Percentiles rank a stretch among this genome's conserved stretches.
These are phyloP conservation scores for Phalangium opilio DNA, from an alignment of 2,888 invertebrate species.

Conservation along the genomic window DNA sequence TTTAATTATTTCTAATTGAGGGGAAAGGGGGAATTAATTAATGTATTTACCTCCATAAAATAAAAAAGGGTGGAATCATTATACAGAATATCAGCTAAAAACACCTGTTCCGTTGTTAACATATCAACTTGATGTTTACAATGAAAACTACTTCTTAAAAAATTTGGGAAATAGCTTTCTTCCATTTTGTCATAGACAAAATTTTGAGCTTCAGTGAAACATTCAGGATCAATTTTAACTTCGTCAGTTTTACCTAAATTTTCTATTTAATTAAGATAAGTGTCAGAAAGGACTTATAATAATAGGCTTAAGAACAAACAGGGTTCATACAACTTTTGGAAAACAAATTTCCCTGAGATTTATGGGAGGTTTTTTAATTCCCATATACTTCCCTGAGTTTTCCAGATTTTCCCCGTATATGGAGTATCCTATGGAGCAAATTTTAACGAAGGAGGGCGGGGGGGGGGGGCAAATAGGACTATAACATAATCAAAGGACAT, in stretches of 20 bases:
- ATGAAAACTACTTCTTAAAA: slow-evolving; percentile 67
- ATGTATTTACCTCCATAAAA: slow-evolving; percentile 60
- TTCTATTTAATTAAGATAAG: slow-evolving; percentile 37
- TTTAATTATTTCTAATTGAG: neutral
- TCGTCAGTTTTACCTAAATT: slow-evolving; percentile 47
- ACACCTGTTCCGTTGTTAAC: slow-evolving; percentile 59
- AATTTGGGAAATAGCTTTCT: slow-evolving; percentile 55
- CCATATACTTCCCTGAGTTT: too few relatives aligned
- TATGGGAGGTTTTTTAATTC: too few relatives aligned
- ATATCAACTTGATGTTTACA: slow-evolving; percentile 88
- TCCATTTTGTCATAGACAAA: slow-evolving; percentile 52
- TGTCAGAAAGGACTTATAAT: neutral
- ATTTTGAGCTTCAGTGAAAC: slow-evolving; percentile 56
- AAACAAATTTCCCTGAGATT: too few relatives aligned
- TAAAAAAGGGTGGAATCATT: slow-evolving; percentile 83
- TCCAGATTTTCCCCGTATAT: too few relatives aligned
- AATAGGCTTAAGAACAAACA: too few relatives aligned
- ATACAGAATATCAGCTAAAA: slow-evolving; percentile 70
- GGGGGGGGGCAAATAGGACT: too few relatives aligned
- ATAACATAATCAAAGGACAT: too few relatives aligned
- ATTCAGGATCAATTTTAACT: slow-evolving; percentile 47
- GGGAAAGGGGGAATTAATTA: neutral
- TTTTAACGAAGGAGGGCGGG: too few relatives aligned
- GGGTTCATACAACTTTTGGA: too few relatives aligned
- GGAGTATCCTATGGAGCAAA: too few relatives aligned